Evolutionary conservation across 92 coral and sea anemone genomes (phyloP), one percentile per base, ranked within the genome.

Genomic region (Epizoanthus stellaris): DNA sequence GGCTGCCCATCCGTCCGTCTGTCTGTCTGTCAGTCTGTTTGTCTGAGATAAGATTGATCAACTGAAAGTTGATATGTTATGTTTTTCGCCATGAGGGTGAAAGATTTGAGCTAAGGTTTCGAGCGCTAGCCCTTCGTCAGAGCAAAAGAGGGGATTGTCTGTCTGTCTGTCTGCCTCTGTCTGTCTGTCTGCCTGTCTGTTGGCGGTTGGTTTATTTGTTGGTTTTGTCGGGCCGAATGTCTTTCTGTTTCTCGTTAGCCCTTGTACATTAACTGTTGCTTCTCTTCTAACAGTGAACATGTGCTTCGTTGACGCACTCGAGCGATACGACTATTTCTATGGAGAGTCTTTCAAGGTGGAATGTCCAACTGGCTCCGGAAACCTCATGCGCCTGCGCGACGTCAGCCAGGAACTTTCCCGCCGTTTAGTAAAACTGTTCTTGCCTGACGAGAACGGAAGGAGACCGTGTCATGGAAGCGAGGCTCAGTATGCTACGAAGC

Each of bases 281-380:
- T 59, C 14, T n/a, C 73, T 30, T 8, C 52, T 70, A 42, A 58
- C 89, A 96, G 98, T 96, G 73, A 96, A 96, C 89, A 85, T 77
- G 38, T 91, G 93, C 16, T 82, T 94, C 34, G 93, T 96, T 13
- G 99, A 96, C 68, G 94, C 95, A n/a, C 93, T 96, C 0, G 93
- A 96, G 85, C 92, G 98, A 12, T 96, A 96, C 84, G 99, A 96
- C 57, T 86, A 87, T 71, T 96, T 96, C 91, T 96, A 84, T 67
- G 99, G 99, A 25, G 97, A 94, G 56, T 49, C 1, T 93, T 92
- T 80, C 80, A 79, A 73, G 94, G 54, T 96, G 12, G 99, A 96
- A 82, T 96, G 99, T 56, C 98, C 99, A 10, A 93, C 99, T n/a
- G 94, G 98, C 14, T 96, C 99, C 9, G 99, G 99, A 1, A 92